phyloP scores from a whole-genome alignment of 2,797 vertebrate species.

The Chelon auratus region DNA sequence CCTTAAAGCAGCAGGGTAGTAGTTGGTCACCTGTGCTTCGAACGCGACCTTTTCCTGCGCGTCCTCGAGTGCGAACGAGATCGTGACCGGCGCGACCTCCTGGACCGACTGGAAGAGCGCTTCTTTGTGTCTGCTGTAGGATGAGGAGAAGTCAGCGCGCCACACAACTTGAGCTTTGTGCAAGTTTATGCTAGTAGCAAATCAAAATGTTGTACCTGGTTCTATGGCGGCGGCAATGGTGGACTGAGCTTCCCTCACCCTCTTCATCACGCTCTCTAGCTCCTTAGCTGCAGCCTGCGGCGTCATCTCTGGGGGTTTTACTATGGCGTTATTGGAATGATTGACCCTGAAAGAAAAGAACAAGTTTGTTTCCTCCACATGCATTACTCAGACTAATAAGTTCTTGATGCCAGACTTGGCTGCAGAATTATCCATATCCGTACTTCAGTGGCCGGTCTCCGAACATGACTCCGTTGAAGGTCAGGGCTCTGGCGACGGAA shows the following conservation, averaged over 20 bases:
- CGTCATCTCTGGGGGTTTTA: slow-evolving; percentile 97
- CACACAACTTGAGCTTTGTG: background rate
- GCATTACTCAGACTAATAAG: too few relatives aligned
- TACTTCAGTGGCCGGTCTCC: slow-evolving; percentile 97
- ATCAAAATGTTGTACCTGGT: slow-evolving; percentile 83
- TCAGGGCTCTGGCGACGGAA: slow-evolving; percentile 93
- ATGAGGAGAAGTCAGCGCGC: background rate
- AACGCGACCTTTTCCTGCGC: slow-evolving; percentile 90
- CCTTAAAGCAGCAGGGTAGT: background rate
- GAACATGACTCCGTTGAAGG: slow-evolving; percentile 99
- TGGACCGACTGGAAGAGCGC: slow-evolving; percentile 76
- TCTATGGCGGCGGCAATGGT: slow-evolving; percentile 97
- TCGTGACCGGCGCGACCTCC: slow-evolving; percentile 78
- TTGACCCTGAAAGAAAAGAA: slow-evolving; percentile 88
- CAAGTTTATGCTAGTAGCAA: background rate
- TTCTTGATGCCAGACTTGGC: background rate
- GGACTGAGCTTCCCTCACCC: slow-evolving; percentile 95
- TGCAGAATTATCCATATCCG: slow-evolving; percentile 32
- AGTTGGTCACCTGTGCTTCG: slow-evolving; percentile 88
- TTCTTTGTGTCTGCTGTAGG: slow-evolving; percentile 72
- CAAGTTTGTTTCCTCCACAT: too few relatives aligned
- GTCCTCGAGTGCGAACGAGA: slow-evolving; percentile 89
- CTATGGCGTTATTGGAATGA: slow-evolving; percentile 99
- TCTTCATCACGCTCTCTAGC: slow-evolving; percentile 97
- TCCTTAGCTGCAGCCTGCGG: slow-evolving; percentile 98